Evolutionary conservation across 2,888 invertebrate genomes (phyloP), one percentile per base, ranked within the genome.

Genomic region (Drymonia ruficornis): DNA sequence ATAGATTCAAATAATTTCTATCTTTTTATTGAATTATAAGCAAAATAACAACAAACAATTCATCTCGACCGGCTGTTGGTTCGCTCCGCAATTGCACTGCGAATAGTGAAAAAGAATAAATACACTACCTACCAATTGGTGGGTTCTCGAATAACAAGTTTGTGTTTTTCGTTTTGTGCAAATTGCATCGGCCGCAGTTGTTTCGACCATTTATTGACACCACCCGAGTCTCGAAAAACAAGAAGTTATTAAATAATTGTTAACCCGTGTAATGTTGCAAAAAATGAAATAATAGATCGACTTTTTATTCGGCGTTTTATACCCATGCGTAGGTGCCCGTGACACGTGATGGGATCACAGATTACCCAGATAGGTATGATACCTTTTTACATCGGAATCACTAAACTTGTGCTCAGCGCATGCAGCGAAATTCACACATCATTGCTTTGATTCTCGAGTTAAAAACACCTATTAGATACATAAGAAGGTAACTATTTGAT

Each of bases 131-230:
- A 60, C 65, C 63, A 57, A 67, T 72, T 66, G 65, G 70, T 65
- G 50, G 64, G 70, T 61, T 62, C 65, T 60, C 61, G 61, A 64
- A 73, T 70, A 76, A 73, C 72, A 68, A 72, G 68, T 72, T 67
- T 58, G 55, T 65, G 44, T 68, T 70, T 67, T 73, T 71, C 66
- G 65, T 72, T 76, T 78, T 73, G 64, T 66, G 70, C 75, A 81
- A 78, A 76, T 70, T 78, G 75, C 76, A 76, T 59, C 67, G 66
- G 56, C 64, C 64, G 72, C 70, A 52, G 68, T 72, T 69, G 72
- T 73, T 61, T 47, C 72, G 65, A 72, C 74, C 68, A 74, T 76
- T 72, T 74, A 74, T 72, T 72, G 64, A 61, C 62, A 61, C 57
- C 55, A 52, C 56, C 49, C 63, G 53, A 59, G 47, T 56, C 59